These are phyloP conservation scores for Pogonocherus hispidulus DNA, from an alignment of 2,888 invertebrate genomes.

Conservation along the genomic window DNA sequence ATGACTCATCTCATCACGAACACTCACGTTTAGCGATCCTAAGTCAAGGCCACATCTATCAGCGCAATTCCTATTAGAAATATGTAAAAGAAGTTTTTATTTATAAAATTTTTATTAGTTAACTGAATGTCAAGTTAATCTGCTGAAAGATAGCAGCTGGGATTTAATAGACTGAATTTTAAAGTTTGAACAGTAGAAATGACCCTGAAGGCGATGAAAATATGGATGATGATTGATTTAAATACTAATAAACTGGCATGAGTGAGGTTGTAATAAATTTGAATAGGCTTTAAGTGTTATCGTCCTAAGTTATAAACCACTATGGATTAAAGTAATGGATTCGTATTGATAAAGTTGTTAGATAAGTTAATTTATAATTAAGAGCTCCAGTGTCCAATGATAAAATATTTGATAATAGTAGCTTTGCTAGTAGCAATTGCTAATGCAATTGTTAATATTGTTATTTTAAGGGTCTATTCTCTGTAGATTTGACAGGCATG, in stretches of 20 bases:
- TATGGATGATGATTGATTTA: neutral
- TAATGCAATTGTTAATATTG: too few relatives aligned
- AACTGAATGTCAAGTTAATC: conserved; percentile 4
- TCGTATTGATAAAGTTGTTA: too few relatives aligned
- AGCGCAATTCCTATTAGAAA: conserved; percentile 5
- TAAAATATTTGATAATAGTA: too few relatives aligned
- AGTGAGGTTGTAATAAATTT: too few relatives aligned
- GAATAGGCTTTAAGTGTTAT: too few relatives aligned
- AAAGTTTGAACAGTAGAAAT: neutral
- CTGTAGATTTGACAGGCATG: too few relatives aligned
- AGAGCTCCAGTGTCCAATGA: too few relatives aligned
- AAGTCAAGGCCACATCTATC: conserved; percentile 30
- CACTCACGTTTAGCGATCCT: conserved; percentile 1
- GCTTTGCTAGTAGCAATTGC: too few relatives aligned
- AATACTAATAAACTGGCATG: neutral
- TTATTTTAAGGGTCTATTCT: too few relatives aligned
- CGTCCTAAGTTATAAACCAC: too few relatives aligned
- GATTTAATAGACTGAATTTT: neutral
- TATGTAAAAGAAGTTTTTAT: conserved; percentile 15
- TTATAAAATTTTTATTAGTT: conserved; percentile 17
- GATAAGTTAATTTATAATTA: too few relatives aligned
- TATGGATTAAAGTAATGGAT: too few relatives aligned
- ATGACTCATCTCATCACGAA: conserved; percentile 14
- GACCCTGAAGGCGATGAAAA: neutral
- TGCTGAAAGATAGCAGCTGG: conserved; percentile 8